These are phyloP conservation scores for Drosophila insularis DNA, from an alignment of 1,140 invertebrate species.

Conservation along the genomic window DNA sequence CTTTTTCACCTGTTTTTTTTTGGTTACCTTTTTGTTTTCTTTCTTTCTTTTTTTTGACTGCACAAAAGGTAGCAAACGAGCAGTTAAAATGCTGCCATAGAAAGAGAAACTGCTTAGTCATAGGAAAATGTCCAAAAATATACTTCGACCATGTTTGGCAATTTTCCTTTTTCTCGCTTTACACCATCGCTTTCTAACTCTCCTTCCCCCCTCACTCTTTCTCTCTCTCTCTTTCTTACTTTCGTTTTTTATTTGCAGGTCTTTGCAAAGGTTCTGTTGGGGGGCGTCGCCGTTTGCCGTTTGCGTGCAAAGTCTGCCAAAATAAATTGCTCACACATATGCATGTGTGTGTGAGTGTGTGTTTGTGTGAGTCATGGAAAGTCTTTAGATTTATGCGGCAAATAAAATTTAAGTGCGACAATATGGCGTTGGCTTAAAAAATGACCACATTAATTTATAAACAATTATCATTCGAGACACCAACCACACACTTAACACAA, in stretches of 20 bases:
- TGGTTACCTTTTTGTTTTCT: constrained; percentile 22
- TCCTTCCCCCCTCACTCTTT: neutral
- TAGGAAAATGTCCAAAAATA: constrained; percentile 27
- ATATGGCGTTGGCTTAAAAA: constrained; percentile 27
- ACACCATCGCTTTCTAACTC: no score
- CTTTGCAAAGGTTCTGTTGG: neutral
- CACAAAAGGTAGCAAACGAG: constrained; percentile 37
- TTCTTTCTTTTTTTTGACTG: constrained; percentile 41
- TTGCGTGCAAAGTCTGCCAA: constrained; percentile 17
- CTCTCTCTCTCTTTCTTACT: neutral
- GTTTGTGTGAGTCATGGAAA: constrained; percentile 3
- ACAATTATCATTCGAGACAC: constrained; percentile 11
- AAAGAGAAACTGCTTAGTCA: constrained; percentile 23
- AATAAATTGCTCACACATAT: constrained; percentile 19
- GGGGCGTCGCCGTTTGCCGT: neutral
- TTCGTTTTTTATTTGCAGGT: constrained; percentile 14
- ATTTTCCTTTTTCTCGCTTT: neutral
- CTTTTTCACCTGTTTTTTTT: neutral
- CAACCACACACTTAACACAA: neutral
- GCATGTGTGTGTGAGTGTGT: neutral
- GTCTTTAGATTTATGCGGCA: constrained; percentile 27
- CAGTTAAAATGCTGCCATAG: constrained; percentile 12
- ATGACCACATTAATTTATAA: constrained; percentile 10
- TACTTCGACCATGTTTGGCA: constrained; percentile 13
- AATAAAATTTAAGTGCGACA: constrained; percentile 34